phyloP scores from a whole-genome alignment of 2,113 vertebrate genomes.

The Arvicanthis niloticus region DNA sequence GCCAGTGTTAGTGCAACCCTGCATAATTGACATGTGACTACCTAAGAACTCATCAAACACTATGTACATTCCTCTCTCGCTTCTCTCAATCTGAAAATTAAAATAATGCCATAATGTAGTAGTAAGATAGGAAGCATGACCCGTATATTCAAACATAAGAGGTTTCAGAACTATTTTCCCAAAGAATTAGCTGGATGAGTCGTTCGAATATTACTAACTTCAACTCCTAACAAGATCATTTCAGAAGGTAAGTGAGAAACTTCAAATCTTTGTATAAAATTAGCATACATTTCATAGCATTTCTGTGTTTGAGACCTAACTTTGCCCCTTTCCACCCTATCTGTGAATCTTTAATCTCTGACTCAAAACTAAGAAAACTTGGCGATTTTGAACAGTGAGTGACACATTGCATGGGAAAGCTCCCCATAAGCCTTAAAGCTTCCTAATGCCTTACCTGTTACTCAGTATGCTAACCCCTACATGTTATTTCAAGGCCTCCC shows the following conservation, averaged over 20 bases:
- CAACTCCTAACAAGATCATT: slow-evolving; percentile 34
- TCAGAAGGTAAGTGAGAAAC: slow-evolving; percentile 41
- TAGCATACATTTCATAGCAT: slow-evolving; percentile 56
- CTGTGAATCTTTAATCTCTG: slow-evolving; percentile 25
- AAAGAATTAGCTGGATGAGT: slow-evolving; percentile 45
- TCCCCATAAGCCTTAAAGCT: slow-evolving; percentile 28
- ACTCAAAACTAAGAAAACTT: slow-evolving; percentile 22
- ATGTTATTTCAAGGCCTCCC: slow-evolving; percentile 7
- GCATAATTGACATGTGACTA: not conserved
- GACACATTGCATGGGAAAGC: slow-evolving; percentile 51
- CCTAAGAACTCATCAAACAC: slow-evolving; percentile 20
- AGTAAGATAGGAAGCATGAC: slow-evolving; percentile 34
- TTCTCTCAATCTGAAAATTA: slow-evolving; percentile 30
- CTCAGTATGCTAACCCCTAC: not conserved
- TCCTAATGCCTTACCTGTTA: slow-evolving; percentile 29
- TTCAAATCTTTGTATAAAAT: slow-evolving; percentile 46
- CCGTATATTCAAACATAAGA: not conserved
- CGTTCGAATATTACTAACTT: slow-evolving; percentile 51
- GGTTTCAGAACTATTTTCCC: slow-evolving; percentile 13
- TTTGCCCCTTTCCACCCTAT: not conserved
- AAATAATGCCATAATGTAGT: slow-evolving; percentile 29
- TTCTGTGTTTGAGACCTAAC: slow-evolving; percentile 36
- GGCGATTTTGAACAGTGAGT: slow-evolving; percentile 32
- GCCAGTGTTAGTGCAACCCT: slow-evolving; percentile 22
- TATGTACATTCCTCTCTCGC: not conserved